Percentiles rank a stretch among this genome's conserved stretches.
phyloP scores from a whole-genome alignment of 1,140 invertebrate genomes.

The Dryas iulia region DNA sequence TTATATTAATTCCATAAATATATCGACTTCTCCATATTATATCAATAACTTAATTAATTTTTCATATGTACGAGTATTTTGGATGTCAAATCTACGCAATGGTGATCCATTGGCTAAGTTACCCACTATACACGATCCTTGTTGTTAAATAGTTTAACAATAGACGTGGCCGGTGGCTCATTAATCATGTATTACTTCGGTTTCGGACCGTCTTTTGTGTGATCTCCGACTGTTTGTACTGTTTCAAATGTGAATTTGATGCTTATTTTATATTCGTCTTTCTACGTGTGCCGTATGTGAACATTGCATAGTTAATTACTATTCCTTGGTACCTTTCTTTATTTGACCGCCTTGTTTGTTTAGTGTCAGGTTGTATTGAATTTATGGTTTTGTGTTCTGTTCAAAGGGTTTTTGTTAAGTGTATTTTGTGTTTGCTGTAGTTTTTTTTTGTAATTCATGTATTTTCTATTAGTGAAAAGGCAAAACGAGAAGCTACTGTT shows the following conservation, averaged over 20 bases:
- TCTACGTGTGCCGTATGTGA: constrained; percentile 22
- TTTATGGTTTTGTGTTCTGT: background rate
- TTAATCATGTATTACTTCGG: constrained; percentile 56
- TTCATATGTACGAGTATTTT: no score
- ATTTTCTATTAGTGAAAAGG: no score
- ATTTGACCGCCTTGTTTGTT: constrained; percentile 25
- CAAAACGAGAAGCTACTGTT: no score
- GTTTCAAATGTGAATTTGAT: constrained; percentile 39
- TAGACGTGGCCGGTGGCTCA: constrained; percentile 53
- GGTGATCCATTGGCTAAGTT: constrained; percentile 2
- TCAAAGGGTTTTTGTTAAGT: background rate
- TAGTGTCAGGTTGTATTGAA: constrained; percentile 7
- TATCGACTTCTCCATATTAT: no score
- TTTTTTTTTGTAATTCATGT: no score
- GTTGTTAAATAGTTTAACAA: constrained; percentile 66
- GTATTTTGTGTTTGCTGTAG: no score
- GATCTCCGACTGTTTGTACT: constrained; percentile 46
- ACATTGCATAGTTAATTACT: constrained; percentile 37
- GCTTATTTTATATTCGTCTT: constrained; percentile 41
- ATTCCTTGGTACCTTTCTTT: constrained; percentile 35
- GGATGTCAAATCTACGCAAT: background rate
- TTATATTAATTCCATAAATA: no score
- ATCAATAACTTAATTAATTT: no score
- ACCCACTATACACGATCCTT: constrained; percentile 24
- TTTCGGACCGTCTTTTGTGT: constrained; percentile 61